A percentile compares a stretch with the other conserved stretches of the same genome.
Conservation (phyloP, 2,797 vertebrate species). For the Coregonus sp. region DNA sequence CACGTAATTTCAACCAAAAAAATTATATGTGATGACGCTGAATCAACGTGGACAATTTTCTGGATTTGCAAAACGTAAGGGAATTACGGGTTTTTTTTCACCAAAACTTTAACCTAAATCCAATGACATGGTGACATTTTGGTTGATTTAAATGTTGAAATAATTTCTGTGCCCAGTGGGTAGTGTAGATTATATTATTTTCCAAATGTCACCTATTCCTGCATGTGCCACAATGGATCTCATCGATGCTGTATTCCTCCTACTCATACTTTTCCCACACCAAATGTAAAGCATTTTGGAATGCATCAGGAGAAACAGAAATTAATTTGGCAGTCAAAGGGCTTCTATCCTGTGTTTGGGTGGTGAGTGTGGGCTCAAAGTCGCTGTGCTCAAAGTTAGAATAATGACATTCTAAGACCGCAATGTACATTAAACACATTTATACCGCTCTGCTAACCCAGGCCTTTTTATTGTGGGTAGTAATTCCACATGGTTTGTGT, state of each 20-base stretch:
- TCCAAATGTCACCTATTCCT: slow-evolving; percentile 6
- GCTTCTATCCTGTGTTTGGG: slow-evolving; percentile 4
- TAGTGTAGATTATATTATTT: background rate
- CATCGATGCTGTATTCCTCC: slow-evolving; percentile 22
- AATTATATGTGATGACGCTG: too few relatives aligned
- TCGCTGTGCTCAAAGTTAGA: background rate
- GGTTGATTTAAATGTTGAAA: too few relatives aligned
- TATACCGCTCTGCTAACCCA: background rate
- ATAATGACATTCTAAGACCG: slow-evolving; percentile 1
- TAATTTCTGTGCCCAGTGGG: too few relatives aligned
- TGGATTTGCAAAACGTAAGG: too few relatives aligned
- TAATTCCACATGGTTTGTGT: background rate
- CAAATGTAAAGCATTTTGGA: slow-evolving; percentile 3
- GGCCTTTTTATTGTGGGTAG: background rate
- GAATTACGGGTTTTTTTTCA: too few relatives aligned
- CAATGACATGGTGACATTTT: too few relatives aligned
- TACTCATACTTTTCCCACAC: background rate
- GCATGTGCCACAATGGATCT: slow-evolving; percentile 7
- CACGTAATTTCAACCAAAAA: too few relatives aligned
- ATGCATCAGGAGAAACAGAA: slow-evolving; percentile 14
- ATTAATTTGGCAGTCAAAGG: slow-evolving; percentile 17
- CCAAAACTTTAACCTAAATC: too few relatives aligned
- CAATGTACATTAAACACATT: background rate
- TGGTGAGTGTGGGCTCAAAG: slow-evolving; percentile 18
- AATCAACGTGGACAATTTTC: too few relatives aligned